Conservation (phyloP, 2,797 vertebrate species). For the Peromyscus attwateri region DNA sequence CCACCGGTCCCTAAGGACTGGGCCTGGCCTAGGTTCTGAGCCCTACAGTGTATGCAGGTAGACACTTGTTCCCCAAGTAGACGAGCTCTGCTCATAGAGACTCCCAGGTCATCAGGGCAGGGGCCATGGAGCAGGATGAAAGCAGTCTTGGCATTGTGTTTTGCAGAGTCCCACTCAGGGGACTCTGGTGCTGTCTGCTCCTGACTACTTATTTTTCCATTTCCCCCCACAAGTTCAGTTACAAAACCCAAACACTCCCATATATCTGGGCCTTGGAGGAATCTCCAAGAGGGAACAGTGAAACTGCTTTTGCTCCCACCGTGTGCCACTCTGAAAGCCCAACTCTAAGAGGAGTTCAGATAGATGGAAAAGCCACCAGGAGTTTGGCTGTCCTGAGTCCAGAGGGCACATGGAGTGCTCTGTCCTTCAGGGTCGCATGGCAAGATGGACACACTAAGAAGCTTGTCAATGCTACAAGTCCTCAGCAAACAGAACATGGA, state of each 20-base stretch:
- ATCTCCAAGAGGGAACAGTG: background rate
- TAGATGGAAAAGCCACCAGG: background rate
- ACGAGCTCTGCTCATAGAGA: background rate
- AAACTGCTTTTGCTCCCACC: no score
- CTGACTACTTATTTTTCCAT: background rate
- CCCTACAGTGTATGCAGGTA: no score
- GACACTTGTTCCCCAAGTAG: accelerated
- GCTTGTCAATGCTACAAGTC: background rate
- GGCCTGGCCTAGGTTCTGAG: background rate
- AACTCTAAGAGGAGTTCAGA: background rate
- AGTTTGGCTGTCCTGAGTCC: background rate
- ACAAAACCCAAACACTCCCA: background rate
- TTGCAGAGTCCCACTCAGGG: background rate
- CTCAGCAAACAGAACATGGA: background rate
- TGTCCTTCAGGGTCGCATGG: background rate
- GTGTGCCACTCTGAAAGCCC: no score
- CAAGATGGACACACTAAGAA: background rate
- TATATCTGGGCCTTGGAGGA: background rate
- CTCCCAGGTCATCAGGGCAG: no score
- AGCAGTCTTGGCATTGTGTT: background rate
- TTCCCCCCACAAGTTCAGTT: background rate
- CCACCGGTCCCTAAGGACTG: background rate
- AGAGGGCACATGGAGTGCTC: background rate
- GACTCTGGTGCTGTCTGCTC: background rate
- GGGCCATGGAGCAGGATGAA: accelerated